Evolutionary conservation across 2,888 invertebrate species (phyloP).

Genomic region (Pachycephus smyrnensis): DNA sequence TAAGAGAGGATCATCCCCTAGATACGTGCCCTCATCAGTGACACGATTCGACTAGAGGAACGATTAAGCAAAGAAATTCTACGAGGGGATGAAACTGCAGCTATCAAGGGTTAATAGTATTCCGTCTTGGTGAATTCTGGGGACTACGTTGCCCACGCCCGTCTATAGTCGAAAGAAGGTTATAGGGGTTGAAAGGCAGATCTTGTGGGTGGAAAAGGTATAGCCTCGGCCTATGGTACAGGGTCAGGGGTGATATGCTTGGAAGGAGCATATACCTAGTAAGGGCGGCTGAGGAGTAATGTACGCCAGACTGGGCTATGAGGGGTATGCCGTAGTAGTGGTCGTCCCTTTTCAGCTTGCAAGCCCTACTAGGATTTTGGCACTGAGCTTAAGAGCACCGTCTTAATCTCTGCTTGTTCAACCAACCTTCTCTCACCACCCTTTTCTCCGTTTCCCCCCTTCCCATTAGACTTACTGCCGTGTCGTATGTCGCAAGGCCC

Average conservation of each 20-base stretch:
- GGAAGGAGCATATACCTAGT: not conserved
- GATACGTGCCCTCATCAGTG: not conserved
- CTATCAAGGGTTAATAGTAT: not conserved
- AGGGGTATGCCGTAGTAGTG: conserved; percentile 28
- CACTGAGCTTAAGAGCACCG: conserved; percentile 48
- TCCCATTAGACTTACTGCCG: not conserved
- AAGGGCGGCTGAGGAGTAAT: conserved; percentile 43
- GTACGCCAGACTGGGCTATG: conserved; percentile 52
- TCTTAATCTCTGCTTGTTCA: conserved; percentile 51
- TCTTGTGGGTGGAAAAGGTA: not conserved
- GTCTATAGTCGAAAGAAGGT: not conserved
- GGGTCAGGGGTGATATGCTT: not conserved
- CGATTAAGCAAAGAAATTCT: not conserved
- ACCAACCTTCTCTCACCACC: conserved; percentile 35
- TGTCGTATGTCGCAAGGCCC: not conserved
- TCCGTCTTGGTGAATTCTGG: not conserved
- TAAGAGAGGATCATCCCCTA: not conserved
- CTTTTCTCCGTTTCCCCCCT: conserved; percentile 12
- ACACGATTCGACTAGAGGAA: not conserved
- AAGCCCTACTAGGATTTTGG: conserved; percentile 46
- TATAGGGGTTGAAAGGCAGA: not conserved
- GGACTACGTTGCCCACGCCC: not conserved
- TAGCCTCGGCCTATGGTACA: not conserved
- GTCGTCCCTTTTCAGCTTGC: conserved; percentile 43
- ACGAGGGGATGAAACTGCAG: not conserved